Evolutionary conservation across 2,113 vertebrate species (phyloP).

Genomic region (Colaptes auratus): DNA sequence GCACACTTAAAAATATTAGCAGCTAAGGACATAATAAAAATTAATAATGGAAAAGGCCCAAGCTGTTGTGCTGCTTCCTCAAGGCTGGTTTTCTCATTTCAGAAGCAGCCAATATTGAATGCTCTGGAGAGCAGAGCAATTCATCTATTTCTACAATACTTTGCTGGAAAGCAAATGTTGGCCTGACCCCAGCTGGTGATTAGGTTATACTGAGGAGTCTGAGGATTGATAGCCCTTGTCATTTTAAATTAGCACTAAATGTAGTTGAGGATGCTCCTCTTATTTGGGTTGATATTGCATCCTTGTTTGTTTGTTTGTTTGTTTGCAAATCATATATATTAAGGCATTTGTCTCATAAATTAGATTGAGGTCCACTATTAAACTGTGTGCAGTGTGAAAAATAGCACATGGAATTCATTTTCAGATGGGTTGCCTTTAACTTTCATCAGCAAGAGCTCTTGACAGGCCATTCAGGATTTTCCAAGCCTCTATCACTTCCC

Average conservation of each 20-base stretch:
- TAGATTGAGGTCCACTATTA: conserved; percentile 61
- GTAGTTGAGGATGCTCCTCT: conserved; percentile 41
- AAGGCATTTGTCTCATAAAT: conserved; percentile 64
- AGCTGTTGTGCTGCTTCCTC: background rate
- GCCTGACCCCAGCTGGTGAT: conserved; percentile 71
- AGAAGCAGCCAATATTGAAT: conserved; percentile 21
- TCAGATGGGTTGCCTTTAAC: conserved; percentile 58
- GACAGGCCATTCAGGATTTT: conserved; percentile 50
- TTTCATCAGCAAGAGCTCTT: conserved; percentile 50
- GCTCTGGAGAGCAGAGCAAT: conserved; percentile 47
- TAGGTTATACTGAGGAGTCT: conserved; percentile 52
- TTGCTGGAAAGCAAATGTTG: conserved; percentile 60
- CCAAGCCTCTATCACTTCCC: conserved; percentile 22
- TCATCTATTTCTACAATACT: conserved; percentile 49
- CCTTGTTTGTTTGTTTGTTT: background rate
- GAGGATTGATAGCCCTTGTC: conserved; percentile 64
- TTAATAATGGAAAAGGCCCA: background rate
- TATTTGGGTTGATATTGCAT: conserved; percentile 55
- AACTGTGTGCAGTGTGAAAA: conserved; percentile 35
- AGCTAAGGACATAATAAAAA: background rate
- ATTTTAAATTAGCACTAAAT: conserved; percentile 60
- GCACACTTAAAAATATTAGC: background rate
- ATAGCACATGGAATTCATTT: conserved; percentile 29
- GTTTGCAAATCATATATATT: conserved; percentile 35
- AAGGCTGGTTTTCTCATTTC: conserved; percentile 34